phyloP scores from a whole-genome alignment of 2,113 vertebrate species.

The Reinhardtius hippoglossoides region DNA sequence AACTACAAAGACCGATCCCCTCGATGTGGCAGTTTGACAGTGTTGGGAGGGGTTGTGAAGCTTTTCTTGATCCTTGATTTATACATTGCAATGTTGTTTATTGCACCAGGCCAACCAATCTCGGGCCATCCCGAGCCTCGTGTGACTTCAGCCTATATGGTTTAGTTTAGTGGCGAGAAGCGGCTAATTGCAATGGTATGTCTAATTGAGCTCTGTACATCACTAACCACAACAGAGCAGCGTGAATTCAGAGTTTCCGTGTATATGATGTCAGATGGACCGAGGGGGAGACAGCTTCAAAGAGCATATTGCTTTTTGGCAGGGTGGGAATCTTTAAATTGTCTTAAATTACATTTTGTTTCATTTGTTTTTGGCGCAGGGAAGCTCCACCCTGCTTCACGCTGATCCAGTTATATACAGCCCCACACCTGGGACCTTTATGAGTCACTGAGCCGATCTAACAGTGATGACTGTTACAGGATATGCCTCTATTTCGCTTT shows the following conservation, averaged over 20 bases:
- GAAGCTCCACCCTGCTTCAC: constrained; percentile 17
- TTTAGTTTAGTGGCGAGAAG: constrained; percentile 33
- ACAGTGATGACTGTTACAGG: background rate
- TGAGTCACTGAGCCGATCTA: background rate
- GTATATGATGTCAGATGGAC: constrained; percentile 31
- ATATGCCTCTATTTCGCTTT: constrained; percentile 5
- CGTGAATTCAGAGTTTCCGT: constrained; percentile 29
- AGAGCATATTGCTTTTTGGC: constrained; percentile 6
- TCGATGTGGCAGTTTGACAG: background rate
- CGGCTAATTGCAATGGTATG: constrained; percentile 46
- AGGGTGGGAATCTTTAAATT: constrained; percentile 21
- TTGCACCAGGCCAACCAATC: constrained; percentile 1
- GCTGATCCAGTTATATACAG: background rate
- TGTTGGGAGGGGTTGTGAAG: background rate
- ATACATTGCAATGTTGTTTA: constrained; percentile 22
- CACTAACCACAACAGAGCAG: constrained; percentile 45
- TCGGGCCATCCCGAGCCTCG: constrained; percentile 2
- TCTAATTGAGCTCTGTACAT: constrained; percentile 49
- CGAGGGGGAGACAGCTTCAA: constrained; percentile 43
- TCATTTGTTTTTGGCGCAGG: constrained; percentile 21
- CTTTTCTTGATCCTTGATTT: constrained; percentile 14
- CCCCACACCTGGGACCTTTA: background rate
- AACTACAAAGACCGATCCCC: constrained; percentile 13
- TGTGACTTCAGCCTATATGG: constrained; percentile 46
- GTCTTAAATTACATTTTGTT: constrained; percentile 37